These are phyloP conservation scores for Phalanger gymnotis DNA, from an alignment of 2,797 vertebrate genomes.

Conservation along the genomic window DNA sequence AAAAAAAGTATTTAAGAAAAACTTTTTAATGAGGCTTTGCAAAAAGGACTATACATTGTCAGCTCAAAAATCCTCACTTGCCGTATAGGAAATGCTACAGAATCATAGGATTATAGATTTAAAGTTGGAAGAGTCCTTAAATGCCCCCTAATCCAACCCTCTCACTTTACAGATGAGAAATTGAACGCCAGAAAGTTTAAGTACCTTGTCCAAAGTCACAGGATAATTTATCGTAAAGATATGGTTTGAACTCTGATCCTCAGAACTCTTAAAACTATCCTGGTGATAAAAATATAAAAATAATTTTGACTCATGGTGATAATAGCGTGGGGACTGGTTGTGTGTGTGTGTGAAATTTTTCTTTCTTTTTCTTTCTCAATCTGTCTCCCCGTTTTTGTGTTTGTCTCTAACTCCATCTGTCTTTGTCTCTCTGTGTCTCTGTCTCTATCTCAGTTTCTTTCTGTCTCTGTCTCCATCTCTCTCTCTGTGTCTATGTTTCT, in stretches of 20 bases:
- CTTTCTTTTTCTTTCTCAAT: background rate
- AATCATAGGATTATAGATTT: background rate
- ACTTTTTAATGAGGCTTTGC: background rate
- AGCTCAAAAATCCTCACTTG: background rate
- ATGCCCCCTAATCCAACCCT: background rate
- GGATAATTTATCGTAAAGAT: background rate
- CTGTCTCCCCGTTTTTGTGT: background rate
- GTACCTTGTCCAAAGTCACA: background rate
- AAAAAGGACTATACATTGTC: background rate
- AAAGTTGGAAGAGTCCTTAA: background rate
- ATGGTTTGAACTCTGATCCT: background rate
- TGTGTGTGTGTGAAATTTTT: background rate
- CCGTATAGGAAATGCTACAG: background rate
- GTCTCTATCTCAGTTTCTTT: rapidly evolving
- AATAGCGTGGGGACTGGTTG: background rate
- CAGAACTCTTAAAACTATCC: background rate
- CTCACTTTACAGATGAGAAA: background rate
- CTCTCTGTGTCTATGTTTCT: background rate
- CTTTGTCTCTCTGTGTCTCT: rapidly evolving
- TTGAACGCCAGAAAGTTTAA: background rate
- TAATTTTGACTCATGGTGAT: background rate
- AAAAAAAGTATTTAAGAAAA: background rate
- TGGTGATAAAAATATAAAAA: background rate
- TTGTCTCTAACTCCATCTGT: too few species aligned
- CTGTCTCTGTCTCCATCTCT: background rate